A percentile compares a stretch with the other conserved stretches of the same genome.
Conservation (phyloP, 2,113 vertebrate species). For the Sisor rabdophorus region DNA sequence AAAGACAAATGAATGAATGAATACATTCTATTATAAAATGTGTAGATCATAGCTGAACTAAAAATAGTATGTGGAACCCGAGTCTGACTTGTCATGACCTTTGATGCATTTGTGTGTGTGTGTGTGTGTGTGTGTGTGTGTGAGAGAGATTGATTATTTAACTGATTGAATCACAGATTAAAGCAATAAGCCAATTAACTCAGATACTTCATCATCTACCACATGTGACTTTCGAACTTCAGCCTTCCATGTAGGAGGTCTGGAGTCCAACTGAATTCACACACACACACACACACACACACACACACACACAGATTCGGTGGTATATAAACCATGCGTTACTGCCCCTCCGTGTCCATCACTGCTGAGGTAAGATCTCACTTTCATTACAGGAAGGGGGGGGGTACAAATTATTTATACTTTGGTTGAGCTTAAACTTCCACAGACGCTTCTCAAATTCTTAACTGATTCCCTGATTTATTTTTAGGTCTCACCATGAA, state of each 20-base stretch:
- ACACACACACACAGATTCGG: neutral
- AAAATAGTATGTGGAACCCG: no score
- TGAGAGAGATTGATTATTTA: neutral
- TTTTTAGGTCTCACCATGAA: constrained; percentile 54
- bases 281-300: neutral
- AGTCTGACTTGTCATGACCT: neutral
- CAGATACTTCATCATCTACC: neutral
- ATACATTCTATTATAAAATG: no score
- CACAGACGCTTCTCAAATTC: neutral
- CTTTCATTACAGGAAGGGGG: neutral
- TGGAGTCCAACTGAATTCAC: constrained; percentile 50
- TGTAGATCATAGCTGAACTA: no score
- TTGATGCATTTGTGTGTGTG: neutral
- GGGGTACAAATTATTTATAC: neutral
- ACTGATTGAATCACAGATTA: no score
- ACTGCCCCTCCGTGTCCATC: constrained; percentile 24
- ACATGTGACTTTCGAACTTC: constrained; percentile 49
- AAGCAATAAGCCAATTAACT: constrained; percentile 14
- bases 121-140: neutral
- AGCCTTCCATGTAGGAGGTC: constrained; percentile 47
- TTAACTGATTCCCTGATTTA: neutral
- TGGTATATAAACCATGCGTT: constrained; percentile 49
- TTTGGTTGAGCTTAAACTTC: neutral
- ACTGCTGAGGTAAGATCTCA: constrained; percentile 52
- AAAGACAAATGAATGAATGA: no score